These are phyloP conservation scores for Eulemur mongoz DNA, from an alignment of 2,797 vertebrate genomes.

Conservation along the genomic window DNA sequence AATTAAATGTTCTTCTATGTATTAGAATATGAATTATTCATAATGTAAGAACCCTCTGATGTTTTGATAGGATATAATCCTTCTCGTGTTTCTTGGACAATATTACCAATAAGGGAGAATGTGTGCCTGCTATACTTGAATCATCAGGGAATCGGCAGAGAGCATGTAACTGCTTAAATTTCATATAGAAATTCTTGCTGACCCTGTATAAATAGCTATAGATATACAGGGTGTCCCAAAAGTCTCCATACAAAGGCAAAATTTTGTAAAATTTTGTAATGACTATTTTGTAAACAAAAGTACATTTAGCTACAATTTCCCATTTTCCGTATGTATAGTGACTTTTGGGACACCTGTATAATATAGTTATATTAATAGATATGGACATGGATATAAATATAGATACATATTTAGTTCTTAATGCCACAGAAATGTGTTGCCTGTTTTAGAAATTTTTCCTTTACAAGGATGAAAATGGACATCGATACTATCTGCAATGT, in stretches of 20 bases:
- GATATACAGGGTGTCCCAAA: neutral
- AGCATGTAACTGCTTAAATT: neutral
- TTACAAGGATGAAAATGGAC: constrained; percentile 58
- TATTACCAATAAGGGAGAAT: neutral
- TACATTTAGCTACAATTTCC: too few relatives aligned
- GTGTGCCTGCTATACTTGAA: neutral
- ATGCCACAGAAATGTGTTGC: neutral
- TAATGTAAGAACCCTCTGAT: neutral
- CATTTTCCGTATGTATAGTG: too few relatives aligned
- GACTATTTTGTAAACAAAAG: too few relatives aligned
- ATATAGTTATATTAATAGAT: neutral
- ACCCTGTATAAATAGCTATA: neutral
- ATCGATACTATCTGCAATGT: neutral
- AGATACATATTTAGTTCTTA: neutral
- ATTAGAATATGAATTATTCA: neutral
- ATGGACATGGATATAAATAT: neutral
- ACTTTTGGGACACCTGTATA: too few relatives aligned
- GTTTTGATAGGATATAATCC: neutral
- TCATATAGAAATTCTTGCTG: neutral
- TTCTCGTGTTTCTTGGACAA: neutral
- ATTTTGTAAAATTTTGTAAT: too few relatives aligned
- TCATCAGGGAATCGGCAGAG: neutral
- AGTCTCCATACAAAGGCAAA: too few relatives aligned
- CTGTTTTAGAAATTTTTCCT: constrained; percentile 21
- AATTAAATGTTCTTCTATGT: neutral